phyloP scores from a whole-genome alignment of 2,113 vertebrate genomes.

The Emydura subglobosa region DNA sequence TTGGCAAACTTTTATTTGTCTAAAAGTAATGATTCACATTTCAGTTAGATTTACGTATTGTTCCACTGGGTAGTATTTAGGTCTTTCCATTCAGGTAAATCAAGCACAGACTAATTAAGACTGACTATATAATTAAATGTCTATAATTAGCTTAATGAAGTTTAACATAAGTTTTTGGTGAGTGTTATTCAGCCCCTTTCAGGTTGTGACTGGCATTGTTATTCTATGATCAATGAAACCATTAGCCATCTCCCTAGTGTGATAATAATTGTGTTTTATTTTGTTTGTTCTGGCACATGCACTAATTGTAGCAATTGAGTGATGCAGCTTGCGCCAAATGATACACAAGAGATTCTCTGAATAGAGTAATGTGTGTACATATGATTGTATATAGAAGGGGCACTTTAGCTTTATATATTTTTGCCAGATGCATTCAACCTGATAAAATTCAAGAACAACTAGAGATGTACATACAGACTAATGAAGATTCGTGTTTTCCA shows the following conservation, averaged over 20 bases:
- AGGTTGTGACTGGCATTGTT: not conserved
- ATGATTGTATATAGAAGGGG: not conserved
- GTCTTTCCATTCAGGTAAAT: not conserved
- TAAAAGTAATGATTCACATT: not conserved
- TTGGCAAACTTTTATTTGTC: not conserved
- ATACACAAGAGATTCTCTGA: not conserved
- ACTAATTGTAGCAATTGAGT: slow-evolving; percentile 17
- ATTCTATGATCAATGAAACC: not conserved
- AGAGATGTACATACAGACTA: not conserved
- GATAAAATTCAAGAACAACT: not conserved
- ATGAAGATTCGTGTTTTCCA: not conserved
- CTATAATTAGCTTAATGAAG: not conserved
- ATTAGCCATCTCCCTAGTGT: not conserved
- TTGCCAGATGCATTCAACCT: not conserved
- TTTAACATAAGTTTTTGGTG: not conserved
- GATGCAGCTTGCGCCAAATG: not conserved
- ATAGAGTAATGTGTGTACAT: accelerated
- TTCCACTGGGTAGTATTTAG: not conserved
- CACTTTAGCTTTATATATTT: not conserved
- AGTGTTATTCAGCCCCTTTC: not conserved
- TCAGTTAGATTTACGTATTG: not conserved
- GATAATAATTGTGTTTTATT: slow-evolving; percentile 27
- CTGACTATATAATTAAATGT: not conserved
- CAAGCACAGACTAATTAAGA: not conserved
- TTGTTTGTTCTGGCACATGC: slow-evolving; percentile 24